phyloP scores from a whole-genome alignment of 53 echinoderm and acorn worm species.

The Hippasteria phrygiana region DNA sequence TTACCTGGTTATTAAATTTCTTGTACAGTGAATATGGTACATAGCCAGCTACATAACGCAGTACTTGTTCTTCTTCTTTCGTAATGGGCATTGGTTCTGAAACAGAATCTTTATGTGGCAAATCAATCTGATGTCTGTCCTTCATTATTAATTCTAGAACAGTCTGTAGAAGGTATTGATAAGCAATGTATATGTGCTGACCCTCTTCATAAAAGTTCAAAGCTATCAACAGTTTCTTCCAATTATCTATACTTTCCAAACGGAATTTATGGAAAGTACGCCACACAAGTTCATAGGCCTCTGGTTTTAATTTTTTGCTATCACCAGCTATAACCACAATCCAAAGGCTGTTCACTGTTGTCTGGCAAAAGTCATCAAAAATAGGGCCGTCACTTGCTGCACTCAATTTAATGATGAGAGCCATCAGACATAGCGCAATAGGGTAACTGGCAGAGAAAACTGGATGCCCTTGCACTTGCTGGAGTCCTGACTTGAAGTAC shows the following conservation, averaged over 20 bases:
- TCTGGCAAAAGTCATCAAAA: not conserved
- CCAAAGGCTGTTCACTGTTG: not conserved
- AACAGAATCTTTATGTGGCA: not conserved
- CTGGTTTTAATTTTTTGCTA: not conserved
- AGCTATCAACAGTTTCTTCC: not conserved
- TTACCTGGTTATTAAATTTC: not conserved
- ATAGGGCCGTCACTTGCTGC: not conserved
- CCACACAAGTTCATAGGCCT: not conserved
- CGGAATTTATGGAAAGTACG: not conserved
- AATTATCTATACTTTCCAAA: not conserved
- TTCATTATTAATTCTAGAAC: not conserved
- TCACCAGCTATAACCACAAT: not conserved
- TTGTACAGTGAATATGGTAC: not conserved
- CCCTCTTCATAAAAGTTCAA: not conserved
- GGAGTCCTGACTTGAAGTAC: no score
- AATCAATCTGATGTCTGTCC: not conserved
- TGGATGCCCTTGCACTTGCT: no score
- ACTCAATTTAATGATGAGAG: not conserved
- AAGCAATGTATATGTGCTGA: not conserved
- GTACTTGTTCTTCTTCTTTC: not conserved
- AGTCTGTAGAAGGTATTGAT: constrained; percentile 7
- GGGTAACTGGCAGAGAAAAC: no score
- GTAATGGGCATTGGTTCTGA: not conserved
- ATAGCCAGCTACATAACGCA: constrained; percentile 17
- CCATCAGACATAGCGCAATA: not conserved